phyloP scores from a whole-genome alignment of 2,888 invertebrate genomes.

The Meandrusa payeni region DNA sequence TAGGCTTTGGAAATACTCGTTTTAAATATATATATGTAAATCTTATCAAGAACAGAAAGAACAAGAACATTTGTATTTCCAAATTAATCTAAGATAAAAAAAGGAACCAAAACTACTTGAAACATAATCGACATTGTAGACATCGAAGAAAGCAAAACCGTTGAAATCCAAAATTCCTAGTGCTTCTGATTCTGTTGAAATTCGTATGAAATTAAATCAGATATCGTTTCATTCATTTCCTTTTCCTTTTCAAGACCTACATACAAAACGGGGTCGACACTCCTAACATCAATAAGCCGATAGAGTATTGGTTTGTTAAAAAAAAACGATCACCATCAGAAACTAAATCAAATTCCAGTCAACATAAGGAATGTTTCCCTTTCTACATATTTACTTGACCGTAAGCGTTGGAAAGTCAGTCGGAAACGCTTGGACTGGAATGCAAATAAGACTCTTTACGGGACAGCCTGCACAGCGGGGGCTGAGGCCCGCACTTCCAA shows the following conservation, averaged over 20 bases:
- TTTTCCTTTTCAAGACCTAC: neutral
- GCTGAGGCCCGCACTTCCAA: constrained; percentile 51
- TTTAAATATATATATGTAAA: no score
- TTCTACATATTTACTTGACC: constrained; percentile 44
- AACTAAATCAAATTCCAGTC: neutral
- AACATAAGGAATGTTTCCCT: neutral
- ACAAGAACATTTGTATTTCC: no score
- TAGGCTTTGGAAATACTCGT: no score
- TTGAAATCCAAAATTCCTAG: no score
- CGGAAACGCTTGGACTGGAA: constrained; percentile 60
- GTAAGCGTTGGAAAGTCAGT: constrained; percentile 54
- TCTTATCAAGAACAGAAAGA: no score
- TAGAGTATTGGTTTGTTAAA: neutral
- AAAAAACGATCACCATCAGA: neutral
- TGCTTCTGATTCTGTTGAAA: no score
- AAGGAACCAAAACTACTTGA: no score
- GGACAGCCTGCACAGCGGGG: constrained; percentile 45
- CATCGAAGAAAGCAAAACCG: no score
- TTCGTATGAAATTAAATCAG: constrained; percentile 1
- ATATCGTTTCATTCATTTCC: neutral
- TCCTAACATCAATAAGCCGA: constrained; percentile 7
- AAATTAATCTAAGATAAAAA: no score
- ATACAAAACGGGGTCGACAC: constrained; percentile 7
- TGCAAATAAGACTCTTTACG: constrained; percentile 69
- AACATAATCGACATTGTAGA: no score